Evolutionary conservation across 2,888 invertebrate genomes (phyloP), one percentile per base, ranked within the genome.

Genomic region (Meiosimyza platycephala): DNA sequence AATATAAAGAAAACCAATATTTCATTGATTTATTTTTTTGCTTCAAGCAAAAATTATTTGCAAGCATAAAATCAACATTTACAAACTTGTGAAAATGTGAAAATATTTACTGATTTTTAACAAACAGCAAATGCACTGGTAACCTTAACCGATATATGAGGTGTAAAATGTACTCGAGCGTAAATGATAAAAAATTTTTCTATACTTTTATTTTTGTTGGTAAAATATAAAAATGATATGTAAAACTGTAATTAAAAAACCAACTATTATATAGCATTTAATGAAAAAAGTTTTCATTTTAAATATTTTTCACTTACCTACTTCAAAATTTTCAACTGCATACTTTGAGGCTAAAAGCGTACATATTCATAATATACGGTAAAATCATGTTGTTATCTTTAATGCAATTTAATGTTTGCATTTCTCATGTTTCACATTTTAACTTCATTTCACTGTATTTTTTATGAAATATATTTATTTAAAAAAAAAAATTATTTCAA

Each of bases 81-180:
- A 6, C 54, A 54, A 54, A 54, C 6, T 54, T 16, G 11, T 15
- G 15, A 15, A 11, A 16, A 54, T 54, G 2, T 54, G 15, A 6
- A 54, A 16, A 54, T n/a, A 54, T 16, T 54, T 54, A 54, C 16
- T 7, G 6, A n/a, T 54, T 12, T 54, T 54, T 54, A 7, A 54
- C 54, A 13, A 13, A 54, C 54, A 55, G 11, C 54, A 55, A 55
- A 9, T n/a, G 9, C 18, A 7, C 16, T 55, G 28, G 28, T 50
- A 63, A 50, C 48, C 63, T 63, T 63, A 63, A 63, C 63, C 50
- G 22, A 63, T 63, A 47, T 47, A 3, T 28, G 28, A 28, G 28
- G 28, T 28, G 28, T 28, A 28, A 28, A 28, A 28, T 28, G 28
- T 28, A 3, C 4, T 28, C 28, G 28, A 28, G 4, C 28, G 28